A percentile compares a stretch with the other conserved stretches of the same genome.
Conservation (phyloP, 2,797 vertebrate genomes). For the Helicolenus hilgendorfi region DNA sequence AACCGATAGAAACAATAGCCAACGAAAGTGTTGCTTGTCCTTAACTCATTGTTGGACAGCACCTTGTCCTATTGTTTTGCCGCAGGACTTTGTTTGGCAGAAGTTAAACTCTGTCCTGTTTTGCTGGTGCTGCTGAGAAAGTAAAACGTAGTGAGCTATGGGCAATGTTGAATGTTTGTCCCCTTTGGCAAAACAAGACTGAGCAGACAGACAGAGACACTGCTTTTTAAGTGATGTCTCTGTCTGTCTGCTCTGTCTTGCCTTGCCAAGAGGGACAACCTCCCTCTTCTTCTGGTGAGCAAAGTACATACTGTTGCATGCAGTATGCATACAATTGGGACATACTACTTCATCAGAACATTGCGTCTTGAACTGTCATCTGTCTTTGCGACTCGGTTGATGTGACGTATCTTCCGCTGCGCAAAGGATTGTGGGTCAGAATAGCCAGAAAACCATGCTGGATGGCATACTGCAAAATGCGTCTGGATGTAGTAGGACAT, state of each 20-base stretch:
- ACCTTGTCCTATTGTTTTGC: not conserved
- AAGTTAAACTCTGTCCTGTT: conserved; percentile 1
- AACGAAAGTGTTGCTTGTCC: not conserved
- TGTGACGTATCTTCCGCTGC: not conserved
- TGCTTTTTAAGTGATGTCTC: conserved; percentile 26
- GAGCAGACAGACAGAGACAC: conserved; percentile 27
- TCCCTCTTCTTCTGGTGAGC: not conserved
- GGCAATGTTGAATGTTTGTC: conserved; percentile 37
- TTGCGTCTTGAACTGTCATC: not conserved
- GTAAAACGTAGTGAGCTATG: conserved; percentile 52
- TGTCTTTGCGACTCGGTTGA: not conserved
- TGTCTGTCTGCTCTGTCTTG: conserved; percentile 37
- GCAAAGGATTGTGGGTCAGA: not conserved
- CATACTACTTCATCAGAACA: not conserved
- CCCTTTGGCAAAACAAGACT: conserved; percentile 44
- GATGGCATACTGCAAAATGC: not conserved
- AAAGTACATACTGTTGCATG: not conserved
- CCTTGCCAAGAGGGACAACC: conserved; percentile 36
- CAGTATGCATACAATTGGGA: not conserved
- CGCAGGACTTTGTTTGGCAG: conserved; percentile 11
- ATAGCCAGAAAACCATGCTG: not conserved
- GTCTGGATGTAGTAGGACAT: not conserved
- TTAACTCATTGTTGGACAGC: not conserved
- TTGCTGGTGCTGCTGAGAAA: conserved; percentile 33
- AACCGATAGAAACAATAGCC: not conserved